These are phyloP conservation scores for Anaspis maculata DNA, from an alignment of 2,888 invertebrate species.

Conservation along the genomic window DNA sequence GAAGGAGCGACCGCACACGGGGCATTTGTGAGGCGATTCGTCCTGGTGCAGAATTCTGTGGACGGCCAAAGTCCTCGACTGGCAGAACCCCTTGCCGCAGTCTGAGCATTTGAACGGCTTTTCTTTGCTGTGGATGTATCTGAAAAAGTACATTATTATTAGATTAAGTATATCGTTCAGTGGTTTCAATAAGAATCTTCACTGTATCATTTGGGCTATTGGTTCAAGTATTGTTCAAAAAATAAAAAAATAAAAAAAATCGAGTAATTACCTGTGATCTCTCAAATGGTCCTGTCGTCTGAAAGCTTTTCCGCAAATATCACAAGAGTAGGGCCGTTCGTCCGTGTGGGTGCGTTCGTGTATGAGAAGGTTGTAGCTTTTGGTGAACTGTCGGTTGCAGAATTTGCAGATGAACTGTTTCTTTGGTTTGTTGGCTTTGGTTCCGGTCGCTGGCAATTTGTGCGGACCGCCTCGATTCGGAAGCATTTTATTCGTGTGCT, in stretches of 20 bases:
- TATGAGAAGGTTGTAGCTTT: constrained; percentile 94
- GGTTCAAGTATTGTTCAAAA: not conserved
- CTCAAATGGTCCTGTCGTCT: constrained; percentile 88
- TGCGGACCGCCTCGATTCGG: no score
- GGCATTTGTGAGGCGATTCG: constrained; percentile 89
- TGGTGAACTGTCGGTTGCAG: constrained; percentile 95
- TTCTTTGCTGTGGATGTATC: constrained; percentile 97
- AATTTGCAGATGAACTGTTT: constrained; percentile 95
- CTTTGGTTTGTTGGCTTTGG: no score
- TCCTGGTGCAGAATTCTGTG: constrained; percentile 92
- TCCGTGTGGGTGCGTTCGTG: constrained; percentile 97
- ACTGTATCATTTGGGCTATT: no score
- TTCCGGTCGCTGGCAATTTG: no score
- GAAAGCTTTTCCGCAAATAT: constrained; percentile 94
- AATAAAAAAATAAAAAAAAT: not conserved
- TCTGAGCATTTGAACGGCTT: constrained; percentile 96
- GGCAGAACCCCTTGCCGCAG: constrained; percentile 98
- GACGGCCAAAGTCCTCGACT: constrained; percentile 90
- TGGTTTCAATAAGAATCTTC: no score
- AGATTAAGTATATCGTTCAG: no score
- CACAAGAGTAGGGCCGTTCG: constrained; percentile 92
- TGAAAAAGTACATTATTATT: constrained; percentile 30
- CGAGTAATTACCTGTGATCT: constrained; percentile 64
- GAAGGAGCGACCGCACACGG: constrained; percentile 80
- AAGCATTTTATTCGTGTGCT: no score